phyloP scores from a whole-genome alignment of 1,140 invertebrate species.

The Idris sp. region DNA sequence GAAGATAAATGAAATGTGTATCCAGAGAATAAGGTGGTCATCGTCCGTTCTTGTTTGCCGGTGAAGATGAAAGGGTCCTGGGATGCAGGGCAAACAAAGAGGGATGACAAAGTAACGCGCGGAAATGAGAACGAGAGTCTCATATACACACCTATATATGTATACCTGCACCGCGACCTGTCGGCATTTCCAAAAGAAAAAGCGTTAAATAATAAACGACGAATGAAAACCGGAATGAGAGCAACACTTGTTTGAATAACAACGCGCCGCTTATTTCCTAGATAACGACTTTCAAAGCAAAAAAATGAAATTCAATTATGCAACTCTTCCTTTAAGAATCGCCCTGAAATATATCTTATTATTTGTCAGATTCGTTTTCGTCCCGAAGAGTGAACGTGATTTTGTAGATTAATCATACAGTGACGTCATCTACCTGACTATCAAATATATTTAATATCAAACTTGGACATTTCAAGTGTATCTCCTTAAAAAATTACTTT shows the following conservation, averaged over 20 bases:
- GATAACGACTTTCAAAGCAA: constrained; percentile 35
- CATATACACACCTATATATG: too few species aligned
- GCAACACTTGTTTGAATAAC: constrained; percentile 50
- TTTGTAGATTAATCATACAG: constrained; percentile 15
- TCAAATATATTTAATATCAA: too few species aligned
- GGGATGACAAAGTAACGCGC: constrained; percentile 58
- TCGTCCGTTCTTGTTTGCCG: constrained; percentile 64
- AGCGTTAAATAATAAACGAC: constrained; percentile 51
- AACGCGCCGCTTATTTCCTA: constrained; percentile 30
- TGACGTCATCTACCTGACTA: too few species aligned
- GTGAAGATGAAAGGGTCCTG: constrained; percentile 71
- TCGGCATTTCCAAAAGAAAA: constrained; percentile 58
- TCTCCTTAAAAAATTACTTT: too few species aligned
- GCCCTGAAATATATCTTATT: constrained; percentile 21
- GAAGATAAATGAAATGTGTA: constrained; percentile 74
- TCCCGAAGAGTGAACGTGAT: constrained; percentile 5
- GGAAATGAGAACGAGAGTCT: constrained; percentile 49
- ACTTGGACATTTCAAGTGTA: too few species aligned
- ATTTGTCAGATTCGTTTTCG: constrained; percentile 31
- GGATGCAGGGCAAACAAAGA: constrained; percentile 51
- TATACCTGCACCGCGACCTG: constrained; percentile 51
- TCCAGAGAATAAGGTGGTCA: constrained; percentile 63
- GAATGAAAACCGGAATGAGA: constrained; percentile 42
- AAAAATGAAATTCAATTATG: constrained; percentile 51
- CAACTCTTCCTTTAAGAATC: constrained; percentile 17